Base-by-base conservation (phyloP, 92 coral and sea anemone genomes). In the Paramuricea clavata region DNA sequence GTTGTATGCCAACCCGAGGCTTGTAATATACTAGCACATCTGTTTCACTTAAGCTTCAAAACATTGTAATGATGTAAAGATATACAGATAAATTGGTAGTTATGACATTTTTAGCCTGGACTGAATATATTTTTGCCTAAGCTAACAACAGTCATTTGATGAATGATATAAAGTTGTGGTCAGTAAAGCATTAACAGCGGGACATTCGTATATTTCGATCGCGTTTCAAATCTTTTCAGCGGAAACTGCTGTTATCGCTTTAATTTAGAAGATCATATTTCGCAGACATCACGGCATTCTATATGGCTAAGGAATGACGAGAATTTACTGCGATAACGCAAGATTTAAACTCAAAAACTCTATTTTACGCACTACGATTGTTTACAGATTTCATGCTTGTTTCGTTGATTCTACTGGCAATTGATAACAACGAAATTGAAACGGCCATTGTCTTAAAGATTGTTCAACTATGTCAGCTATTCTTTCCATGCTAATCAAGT, bases 201-300 rank as follows among this genome's bases (percentile, higher is more conserved):
- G 84, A 41, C 73, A 67, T 54, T 47, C 60, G 62, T 74, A 43
- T 74, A 43, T 79, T 79, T 34, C 52, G 33, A 60, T 27, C 65
- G 28, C 49, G 32, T 59, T 41, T 56, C 64, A 30, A 13, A 28
- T 54, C 64, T 76, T 47, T 79, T 41, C 84, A 32, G 35, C 84
- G 84, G 84, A 79, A 79, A 79, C 72, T 59, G 84, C 73, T 79
- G 84, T 79, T 79, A 79, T 79, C 84, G 73, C 56, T 59, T 79
- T 79, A 79, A 79, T 79, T 59, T 60, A n/a, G 47, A 79, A 59
- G 84, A 79, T 79, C 84, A 60, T 19, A 61, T 79, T 79, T 79
- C 84, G 56, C 57, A 79, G 84, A 79, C 84, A 79, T 79, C 84
- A 61, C 73, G 84, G 84, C 84, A 79, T 79, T 76, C 39, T 54